Conservation (phyloP, 2,113 vertebrate species). For the Morone chrysops region DNA sequence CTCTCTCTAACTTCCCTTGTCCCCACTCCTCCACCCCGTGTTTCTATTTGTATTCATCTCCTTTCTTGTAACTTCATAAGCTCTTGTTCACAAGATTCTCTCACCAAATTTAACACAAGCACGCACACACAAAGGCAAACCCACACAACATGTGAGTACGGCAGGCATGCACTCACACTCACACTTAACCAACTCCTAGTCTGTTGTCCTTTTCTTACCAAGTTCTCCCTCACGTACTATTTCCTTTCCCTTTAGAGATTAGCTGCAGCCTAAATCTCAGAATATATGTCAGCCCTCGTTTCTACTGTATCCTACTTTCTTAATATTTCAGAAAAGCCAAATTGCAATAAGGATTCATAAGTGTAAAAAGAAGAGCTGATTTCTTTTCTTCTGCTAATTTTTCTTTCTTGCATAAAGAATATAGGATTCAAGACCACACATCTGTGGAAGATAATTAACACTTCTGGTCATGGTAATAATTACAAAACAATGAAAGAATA, state of each 20-base stretch:
- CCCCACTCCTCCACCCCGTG: background rate
- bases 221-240: constrained; percentile 12
- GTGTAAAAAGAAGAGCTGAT: background rate
- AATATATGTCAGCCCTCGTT: constrained; percentile 18
- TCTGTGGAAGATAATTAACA: background rate
- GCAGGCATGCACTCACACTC: background rate
- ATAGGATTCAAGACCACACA: background rate
- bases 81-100: constrained; percentile 4
- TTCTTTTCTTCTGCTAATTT: background rate
- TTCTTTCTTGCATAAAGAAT: background rate
- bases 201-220: background rate
- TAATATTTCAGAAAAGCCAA: constrained; percentile 3
- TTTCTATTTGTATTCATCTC: constrained; percentile 37
- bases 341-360: background rate
- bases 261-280: constrained; percentile 39
- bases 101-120: constrained; percentile 12
- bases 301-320: constrained; percentile 25
- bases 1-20: constrained; percentile 21
- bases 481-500: background rate
- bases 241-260: constrained; percentile 25
- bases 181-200: background rate
- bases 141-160: constrained; percentile 4
- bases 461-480: background rate
- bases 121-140: constrained; percentile 21
- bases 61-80: constrained; percentile 37